A percentile compares a stretch with the other conserved stretches of the same genome.
Conservation (phyloP, 2,113 vertebrate genomes). For the Orthonyx spaldingii region DNA sequence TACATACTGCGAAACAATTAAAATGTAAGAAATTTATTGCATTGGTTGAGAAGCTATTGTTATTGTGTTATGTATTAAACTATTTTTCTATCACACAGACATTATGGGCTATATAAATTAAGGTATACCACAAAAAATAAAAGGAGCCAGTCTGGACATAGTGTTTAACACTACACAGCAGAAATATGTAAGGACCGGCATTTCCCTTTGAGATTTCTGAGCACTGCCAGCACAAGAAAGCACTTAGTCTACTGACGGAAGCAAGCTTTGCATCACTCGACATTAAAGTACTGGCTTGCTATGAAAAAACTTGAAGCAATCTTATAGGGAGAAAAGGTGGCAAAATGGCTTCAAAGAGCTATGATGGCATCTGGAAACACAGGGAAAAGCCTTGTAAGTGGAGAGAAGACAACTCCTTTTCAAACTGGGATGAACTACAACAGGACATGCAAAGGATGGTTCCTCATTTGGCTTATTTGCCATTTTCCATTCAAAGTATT, state of each 20-base stretch:
- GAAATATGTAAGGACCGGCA: background rate
- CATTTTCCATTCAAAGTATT: background rate
- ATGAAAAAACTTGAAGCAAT: background rate
- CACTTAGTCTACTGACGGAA: background rate
- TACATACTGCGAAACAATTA: background rate
- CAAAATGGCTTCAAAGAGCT: background rate
- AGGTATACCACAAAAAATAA: background rate
- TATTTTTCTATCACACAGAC: background rate
- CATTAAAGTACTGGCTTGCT: background rate
- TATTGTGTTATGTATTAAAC: background rate
- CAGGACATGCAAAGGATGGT: background rate
- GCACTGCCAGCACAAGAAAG: background rate
- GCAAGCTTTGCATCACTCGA: background rate
- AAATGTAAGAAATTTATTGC: background rate
- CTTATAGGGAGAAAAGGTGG: background rate
- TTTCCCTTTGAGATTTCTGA: background rate
- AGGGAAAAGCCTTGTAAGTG: background rate
- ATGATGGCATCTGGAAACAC: background rate
- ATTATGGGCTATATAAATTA: background rate
- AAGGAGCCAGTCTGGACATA: background rate
- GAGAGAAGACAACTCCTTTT: background rate
- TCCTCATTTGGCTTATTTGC: background rate
- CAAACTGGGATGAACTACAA: background rate
- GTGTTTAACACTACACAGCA: background rate
- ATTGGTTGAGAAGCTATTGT: background rate